A percentile compares a stretch with the other conserved stretches of the same genome.
phyloP scores from a whole-genome alignment of 2,113 vertebrate genomes.

The Procavia capensis region DNA sequence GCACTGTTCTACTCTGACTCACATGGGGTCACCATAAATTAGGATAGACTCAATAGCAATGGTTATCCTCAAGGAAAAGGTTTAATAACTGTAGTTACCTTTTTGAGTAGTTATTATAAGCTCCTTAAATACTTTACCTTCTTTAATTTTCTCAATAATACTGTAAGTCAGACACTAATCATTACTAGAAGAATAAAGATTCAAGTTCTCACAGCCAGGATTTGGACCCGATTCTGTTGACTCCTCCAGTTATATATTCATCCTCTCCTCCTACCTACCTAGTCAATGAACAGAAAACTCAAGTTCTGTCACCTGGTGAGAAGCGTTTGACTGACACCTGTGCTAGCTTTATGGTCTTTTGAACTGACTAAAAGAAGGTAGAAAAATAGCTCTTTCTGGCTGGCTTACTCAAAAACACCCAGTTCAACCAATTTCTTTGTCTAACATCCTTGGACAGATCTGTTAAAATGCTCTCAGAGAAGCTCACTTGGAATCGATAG shows the following conservation, averaged over 20 bases:
- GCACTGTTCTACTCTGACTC: too few relatives aligned
- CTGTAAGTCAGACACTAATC: neutral
- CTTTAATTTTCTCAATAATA: neutral
- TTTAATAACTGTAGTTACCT: neutral
- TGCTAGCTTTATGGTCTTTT: neutral
- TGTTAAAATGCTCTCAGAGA: neutral
- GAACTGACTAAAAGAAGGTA: neutral
- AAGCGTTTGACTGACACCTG: neutral
- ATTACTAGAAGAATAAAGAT: neutral
- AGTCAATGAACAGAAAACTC: neutral
- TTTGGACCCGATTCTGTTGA: neutral
- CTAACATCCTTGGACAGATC: neutral
- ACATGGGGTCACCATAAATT: too few relatives aligned
- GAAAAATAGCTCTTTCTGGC: neutral
- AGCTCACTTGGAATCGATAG: neutral
- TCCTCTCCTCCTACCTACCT: neutral
- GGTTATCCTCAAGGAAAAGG: neutral
- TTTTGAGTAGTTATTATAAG: neutral
- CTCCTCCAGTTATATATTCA: neutral
- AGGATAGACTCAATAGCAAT: too few relatives aligned
- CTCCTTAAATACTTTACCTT: neutral
- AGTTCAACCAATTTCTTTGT: neutral
- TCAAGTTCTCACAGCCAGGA: neutral
- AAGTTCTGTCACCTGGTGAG: neutral
- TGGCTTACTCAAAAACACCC: slow-evolving; percentile 1